Evolutionary conservation across 2,888 invertebrate species (phyloP).

Genomic region (Physocephala rufipes): DNA sequence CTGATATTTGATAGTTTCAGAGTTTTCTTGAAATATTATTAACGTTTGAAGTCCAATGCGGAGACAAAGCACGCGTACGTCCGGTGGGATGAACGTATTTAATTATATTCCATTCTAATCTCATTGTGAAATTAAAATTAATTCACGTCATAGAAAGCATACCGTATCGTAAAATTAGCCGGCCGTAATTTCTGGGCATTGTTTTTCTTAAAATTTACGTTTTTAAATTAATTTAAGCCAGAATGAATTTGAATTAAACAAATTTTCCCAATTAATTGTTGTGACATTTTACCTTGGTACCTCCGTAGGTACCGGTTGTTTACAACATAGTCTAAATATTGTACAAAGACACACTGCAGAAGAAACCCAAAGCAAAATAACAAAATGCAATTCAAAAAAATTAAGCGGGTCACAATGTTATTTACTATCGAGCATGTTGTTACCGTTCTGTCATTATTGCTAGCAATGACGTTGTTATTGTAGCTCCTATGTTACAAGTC

Average conservation of each 20-base stretch:
- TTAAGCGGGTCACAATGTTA: constrained; percentile 8
- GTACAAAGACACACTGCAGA: not conserved
- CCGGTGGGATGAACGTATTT: not conserved
- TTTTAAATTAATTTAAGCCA: not conserved
- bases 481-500: constrained; percentile 1
- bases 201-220: constrained; percentile 22
- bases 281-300: not conserved
- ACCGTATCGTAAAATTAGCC: constrained; percentile 19
- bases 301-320: not conserved
- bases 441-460: not conserved
- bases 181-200: constrained; percentile 26
- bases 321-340: not conserved
- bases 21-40: no score
- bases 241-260: not conserved
- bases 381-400: not conserved
- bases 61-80: not conserved
- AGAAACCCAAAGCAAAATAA: not conserved
- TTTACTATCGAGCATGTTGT: no score
- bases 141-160: not conserved
- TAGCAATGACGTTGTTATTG: not conserved
- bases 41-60: no score
- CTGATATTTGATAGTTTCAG: no score
- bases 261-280: constrained; percentile 9
- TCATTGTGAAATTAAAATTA: no score
- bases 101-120: not conserved